Evolutionary conservation across 2,113 vertebrate species (phyloP), one percentile per base, ranked within the genome.

Genomic region (Bungarus multicinctus): DNA sequence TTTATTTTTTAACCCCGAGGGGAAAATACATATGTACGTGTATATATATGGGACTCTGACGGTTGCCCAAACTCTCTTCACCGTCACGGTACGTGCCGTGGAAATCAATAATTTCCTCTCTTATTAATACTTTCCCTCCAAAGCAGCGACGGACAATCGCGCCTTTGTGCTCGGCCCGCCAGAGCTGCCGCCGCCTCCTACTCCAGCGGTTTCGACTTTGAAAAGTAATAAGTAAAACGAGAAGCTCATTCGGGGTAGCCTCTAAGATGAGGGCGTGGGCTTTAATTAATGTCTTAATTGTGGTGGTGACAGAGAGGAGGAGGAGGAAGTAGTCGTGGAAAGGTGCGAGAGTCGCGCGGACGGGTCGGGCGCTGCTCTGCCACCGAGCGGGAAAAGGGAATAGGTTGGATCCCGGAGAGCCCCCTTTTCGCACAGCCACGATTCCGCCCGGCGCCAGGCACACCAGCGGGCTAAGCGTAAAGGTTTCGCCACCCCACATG

Each of bases 51-150:
- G 87, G 69, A 81, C 64, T 39, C 89, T 93, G 92, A 91, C 60
- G 57, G 22, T 54, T 47, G 89, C 64, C 86, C 88, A 34, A 22
- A 50, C 64, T 89, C 89, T 88, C 64, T 53, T 50, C 86, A 53
- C 86, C 64, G 87, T 91, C 90, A 93, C 64, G 94, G 92, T 94
- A 94, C 89, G 92, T 94, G 91, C 81, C 74, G 60, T 88, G 87
- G 74, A 90, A 93, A 89, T 94, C 86, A 55, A 85, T 93, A 53
- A 91, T 94, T 94, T 91, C 88, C 91, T 94, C 85, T 91, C 91
- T 93, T 90, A 81, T 92, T 90, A 90, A 94, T 88, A 94, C 89
- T 92, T 94, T 91, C 91, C 91, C 89, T 57, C 47, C 55, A 52
- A 69, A 64, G 54, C 74, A 30, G 88, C 88, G 43, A 69, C 88